Base-by-base conservation (phyloP, 2,797 vertebrate genomes). In the Pipistrellus kuhlii region DNA sequence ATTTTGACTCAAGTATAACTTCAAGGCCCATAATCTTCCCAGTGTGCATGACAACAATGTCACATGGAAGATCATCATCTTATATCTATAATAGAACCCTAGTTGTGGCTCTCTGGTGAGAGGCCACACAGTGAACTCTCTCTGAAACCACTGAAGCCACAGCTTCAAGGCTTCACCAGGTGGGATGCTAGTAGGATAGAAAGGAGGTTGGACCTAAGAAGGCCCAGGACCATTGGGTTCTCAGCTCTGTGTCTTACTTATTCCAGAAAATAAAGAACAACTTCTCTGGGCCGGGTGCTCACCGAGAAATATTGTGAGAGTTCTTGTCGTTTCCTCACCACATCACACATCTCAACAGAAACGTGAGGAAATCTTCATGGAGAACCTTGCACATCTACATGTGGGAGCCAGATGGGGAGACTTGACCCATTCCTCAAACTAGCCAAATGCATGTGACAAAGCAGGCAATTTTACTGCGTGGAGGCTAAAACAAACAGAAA, bases 401-500 rank as follows among this genome's bases (percentile, higher is more conserved):
- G 38, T n/a, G n/a, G 18, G 30, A 68, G 23, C 20, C 91, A 55
- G 69, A 27, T 55, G 78, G 75, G 13, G 15, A 77, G 64, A 14
- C 8, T 57, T 75, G 35, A 46, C 69, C 62, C 90, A 13, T 27
- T 53, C 57, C 55, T 83, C 25, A 73, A 90, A 51, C 66, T 55
- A 48, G 64, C 64, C 90, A 91, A 23, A 51, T 86, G 64, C 53
- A 15, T 80, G 41, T 75, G 85, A 93, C 51, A 71, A 85, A 95
- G 81, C 8, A 21, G 85, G 32, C 2, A 2, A 71, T 94, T 96
- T 91, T 48, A 80, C 88, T 86, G 53, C 64, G 35, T 27, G 21
- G 85, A 90, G 44, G 95, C 38, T 68, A 95, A 97, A 97, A 86
- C 94, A 97, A 98, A 97, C 85, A 93, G 90, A 97, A 97, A 97